These are phyloP conservation scores for Liopterus haemorrhoidalis DNA, from an alignment of 2,888 invertebrate species.

Conservation along the genomic window DNA sequence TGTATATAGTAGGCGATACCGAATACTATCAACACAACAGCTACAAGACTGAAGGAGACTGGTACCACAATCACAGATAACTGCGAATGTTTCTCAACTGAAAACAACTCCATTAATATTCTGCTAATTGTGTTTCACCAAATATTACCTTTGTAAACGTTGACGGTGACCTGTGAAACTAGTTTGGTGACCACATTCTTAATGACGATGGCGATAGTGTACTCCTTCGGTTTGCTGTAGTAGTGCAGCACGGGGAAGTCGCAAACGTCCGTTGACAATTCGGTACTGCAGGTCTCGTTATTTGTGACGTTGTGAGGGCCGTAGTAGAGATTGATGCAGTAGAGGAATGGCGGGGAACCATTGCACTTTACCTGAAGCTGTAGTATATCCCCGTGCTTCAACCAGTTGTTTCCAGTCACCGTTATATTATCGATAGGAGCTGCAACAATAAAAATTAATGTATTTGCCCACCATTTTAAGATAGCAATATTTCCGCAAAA, in stretches of 20 bases:
- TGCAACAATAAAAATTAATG: constrained; percentile 42
- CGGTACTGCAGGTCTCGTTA: constrained; percentile 62
- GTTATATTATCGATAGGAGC: constrained; percentile 66
- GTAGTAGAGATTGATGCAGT: constrained; percentile 60
- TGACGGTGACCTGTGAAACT: constrained; percentile 66
- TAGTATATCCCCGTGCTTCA: constrained; percentile 73
- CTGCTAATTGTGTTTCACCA: constrained; percentile 5
- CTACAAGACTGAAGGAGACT: constrained; percentile 72
- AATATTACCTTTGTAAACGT: constrained; percentile 72
- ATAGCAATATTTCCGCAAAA: neutral
- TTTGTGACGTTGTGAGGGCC: constrained; percentile 68
- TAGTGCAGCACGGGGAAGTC: constrained; percentile 62
- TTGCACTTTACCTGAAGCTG: constrained; percentile 64
- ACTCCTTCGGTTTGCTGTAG: constrained; percentile 61
- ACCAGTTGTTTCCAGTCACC: constrained; percentile 72
- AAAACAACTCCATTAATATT: constrained; percentile 36
- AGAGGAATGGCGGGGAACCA: constrained; percentile 67
- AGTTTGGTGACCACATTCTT: constrained; percentile 68
- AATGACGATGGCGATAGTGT: constrained; percentile 72
- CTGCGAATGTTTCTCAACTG: constrained; percentile 73
- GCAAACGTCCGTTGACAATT: constrained; percentile 47
- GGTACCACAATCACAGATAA: constrained; percentile 85
- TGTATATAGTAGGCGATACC: constrained; percentile 83
- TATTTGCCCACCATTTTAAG: constrained; percentile 3
- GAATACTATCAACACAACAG: constrained; percentile 77